These are phyloP conservation scores for Antheraea mylitta DNA, from an alignment of 1,140 invertebrate genomes.

Conservation along the genomic window DNA sequence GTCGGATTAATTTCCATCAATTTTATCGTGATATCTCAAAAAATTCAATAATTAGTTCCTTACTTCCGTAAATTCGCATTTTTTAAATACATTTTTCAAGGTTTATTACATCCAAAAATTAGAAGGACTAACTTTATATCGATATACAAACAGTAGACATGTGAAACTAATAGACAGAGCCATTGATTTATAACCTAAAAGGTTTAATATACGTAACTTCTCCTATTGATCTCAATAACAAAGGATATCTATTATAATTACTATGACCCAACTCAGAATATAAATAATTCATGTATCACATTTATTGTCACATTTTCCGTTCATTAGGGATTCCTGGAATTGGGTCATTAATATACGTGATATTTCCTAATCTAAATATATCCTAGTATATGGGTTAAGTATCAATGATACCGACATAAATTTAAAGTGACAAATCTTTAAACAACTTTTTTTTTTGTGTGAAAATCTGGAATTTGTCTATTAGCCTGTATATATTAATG, in stretches of 20 bases:
- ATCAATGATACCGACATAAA: background rate
- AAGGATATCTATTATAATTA: background rate
- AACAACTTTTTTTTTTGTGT: no score
- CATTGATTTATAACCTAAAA: background rate
- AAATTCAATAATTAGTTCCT: no score
- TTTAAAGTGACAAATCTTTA: background rate
- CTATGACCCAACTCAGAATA: background rate
- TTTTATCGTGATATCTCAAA: no score
- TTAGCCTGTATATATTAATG: no score
- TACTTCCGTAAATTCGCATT: no score
- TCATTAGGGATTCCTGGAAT: constrained; percentile 2
- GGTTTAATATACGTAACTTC: background rate
- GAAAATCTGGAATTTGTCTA: no score
- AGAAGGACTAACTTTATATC: no score
- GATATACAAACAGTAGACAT: no score
- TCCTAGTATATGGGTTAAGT: background rate
- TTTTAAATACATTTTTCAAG: no score
- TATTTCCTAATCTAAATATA: background rate
- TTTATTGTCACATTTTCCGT: constrained; percentile 1
- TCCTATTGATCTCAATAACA: background rate
- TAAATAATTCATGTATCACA: background rate
- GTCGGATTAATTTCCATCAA: no score
- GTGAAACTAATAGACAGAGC: no score
- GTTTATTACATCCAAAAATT: no score
- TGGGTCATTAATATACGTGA: background rate